These are phyloP conservation scores for Corythoichthys intestinalis DNA, from an alignment of 2,113 vertebrate species.

Conservation along the genomic window DNA sequence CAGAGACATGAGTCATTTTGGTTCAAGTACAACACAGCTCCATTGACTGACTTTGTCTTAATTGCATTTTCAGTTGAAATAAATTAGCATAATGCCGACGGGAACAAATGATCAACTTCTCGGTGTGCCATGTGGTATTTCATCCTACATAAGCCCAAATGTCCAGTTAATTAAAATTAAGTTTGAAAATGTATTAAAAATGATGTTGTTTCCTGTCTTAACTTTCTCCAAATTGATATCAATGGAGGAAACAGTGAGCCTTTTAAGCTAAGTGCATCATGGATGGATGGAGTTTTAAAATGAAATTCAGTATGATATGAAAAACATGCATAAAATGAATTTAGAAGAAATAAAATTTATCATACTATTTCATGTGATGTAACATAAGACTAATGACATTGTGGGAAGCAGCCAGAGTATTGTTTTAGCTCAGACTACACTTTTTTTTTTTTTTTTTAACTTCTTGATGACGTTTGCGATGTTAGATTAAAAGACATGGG, in stretches of 20 bases:
- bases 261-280: background rate
- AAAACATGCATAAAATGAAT: background rate
- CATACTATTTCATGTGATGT: background rate
- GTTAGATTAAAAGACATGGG: too few species aligned
- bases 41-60: slow-evolving; percentile 26
- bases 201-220: background rate
- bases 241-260: background rate
- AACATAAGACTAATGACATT: background rate
- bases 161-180: slow-evolving; percentile 3
- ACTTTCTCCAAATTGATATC: background rate
- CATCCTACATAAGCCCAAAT: background rate
- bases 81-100: slow-evolving; percentile 25
- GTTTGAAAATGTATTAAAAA: background rate
- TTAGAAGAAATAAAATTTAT: background rate
- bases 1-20: slow-evolving; percentile 24
- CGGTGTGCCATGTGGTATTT: slow-evolving; percentile 14
- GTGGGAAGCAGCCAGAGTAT: background rate
- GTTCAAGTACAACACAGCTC: slow-evolving; percentile 14
- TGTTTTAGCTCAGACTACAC: too few species aligned
- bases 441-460: too few species aligned
- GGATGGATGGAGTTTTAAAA: slow-evolving; percentile 8
- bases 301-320: background rate
- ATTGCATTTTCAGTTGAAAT: slow-evolving; percentile 27
- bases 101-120: slow-evolving; percentile 17
- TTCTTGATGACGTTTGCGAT: too few species aligned